Evolutionary conservation across 2,113 vertebrate species (phyloP).

Genomic region (Calidris pugnax): DNA sequence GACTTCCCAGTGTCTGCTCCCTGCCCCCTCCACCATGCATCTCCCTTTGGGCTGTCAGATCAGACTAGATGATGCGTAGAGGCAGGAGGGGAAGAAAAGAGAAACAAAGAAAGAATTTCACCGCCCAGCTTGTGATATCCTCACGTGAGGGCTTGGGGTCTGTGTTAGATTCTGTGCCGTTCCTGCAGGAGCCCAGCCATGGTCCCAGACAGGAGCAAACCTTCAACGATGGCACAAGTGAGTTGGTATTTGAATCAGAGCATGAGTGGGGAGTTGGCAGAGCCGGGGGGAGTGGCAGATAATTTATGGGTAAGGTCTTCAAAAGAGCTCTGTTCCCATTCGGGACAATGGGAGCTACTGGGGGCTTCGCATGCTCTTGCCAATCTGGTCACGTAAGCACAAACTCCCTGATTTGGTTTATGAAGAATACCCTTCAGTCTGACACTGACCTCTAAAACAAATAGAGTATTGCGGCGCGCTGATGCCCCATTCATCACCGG

Average conservation of each 20-base stretch:
- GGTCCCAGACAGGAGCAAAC: background rate
- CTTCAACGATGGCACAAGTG: background rate
- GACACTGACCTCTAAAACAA: conserved; percentile 69
- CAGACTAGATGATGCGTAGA: background rate
- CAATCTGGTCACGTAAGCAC: conserved; percentile 64
- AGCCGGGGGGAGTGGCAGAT: background rate
- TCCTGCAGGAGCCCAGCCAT: fast-evolving
- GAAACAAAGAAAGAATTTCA: background rate
- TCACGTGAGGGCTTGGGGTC: fast-evolving
- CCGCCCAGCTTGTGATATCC: fast-evolving
- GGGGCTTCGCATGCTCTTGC: conserved; percentile 20
- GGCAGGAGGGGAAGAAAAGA: background rate
- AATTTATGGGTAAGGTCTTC: conserved; percentile 55
- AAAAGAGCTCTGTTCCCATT: conserved; percentile 56
- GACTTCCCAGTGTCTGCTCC: background rate
- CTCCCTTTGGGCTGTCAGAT: background rate
- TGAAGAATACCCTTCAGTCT: conserved; percentile 68
- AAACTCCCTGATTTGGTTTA: conserved; percentile 25
- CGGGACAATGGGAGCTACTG: conserved; percentile 39
- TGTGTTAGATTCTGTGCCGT: fast-evolving
- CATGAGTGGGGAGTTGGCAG: background rate
- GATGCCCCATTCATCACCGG: conserved; percentile 64
- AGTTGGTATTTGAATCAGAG: background rate
- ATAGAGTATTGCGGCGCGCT: conserved; percentile 40
- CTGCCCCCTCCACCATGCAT: background rate